Conservation (phyloP, 2,888 invertebrate genomes). For the Aphodius granarius region DNA sequence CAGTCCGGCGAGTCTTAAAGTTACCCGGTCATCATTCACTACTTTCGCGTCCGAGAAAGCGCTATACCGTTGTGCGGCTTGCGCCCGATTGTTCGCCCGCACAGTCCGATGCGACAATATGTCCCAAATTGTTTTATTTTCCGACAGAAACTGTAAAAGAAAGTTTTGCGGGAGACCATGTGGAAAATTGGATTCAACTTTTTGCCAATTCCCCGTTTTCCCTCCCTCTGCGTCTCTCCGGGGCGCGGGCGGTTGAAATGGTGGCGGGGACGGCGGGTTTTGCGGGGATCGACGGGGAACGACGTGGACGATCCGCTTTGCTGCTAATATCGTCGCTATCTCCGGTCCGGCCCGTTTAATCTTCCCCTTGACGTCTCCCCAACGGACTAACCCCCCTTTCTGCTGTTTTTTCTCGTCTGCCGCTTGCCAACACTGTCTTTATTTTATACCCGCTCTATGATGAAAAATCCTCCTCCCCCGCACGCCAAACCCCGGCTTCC, state of each 20-base stretch:
- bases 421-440: neutral
- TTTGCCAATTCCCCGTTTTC: slow-evolving; percentile 34
- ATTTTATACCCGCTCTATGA: neutral
- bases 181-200: slow-evolving; percentile 52
- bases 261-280: slow-evolving; percentile 4
- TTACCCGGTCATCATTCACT: slow-evolving; percentile 12
- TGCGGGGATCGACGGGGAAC: too few relatives aligned
- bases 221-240: slow-evolving; percentile 2
- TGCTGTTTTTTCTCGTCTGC: slow-evolving; percentile 1
- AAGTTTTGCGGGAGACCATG: slow-evolving; percentile 48
- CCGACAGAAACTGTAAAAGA: slow-evolving; percentile 46
- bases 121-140: slow-evolving; percentile 50
- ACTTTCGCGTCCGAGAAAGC: neutral
- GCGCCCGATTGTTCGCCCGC: slow-evolving; percentile 11
- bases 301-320: slow-evolving; percentile 18
- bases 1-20: slow-evolving; percentile 8
- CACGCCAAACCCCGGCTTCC: neutral
- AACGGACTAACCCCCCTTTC: neutral
- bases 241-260: slow-evolving; percentile 9
- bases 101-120: slow-evolving; percentile 45
- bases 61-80: slow-evolving; percentile 5
- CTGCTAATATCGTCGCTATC: slow-evolving; percentile 14
- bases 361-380: slow-evolving; percentile 1
- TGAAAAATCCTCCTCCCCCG: neutral
- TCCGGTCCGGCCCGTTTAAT: slow-evolving; percentile 11